These are phyloP conservation scores for Microctenopoma lineatum DNA, from an alignment of 2,797 vertebrate species.

Conservation along the genomic window DNA sequence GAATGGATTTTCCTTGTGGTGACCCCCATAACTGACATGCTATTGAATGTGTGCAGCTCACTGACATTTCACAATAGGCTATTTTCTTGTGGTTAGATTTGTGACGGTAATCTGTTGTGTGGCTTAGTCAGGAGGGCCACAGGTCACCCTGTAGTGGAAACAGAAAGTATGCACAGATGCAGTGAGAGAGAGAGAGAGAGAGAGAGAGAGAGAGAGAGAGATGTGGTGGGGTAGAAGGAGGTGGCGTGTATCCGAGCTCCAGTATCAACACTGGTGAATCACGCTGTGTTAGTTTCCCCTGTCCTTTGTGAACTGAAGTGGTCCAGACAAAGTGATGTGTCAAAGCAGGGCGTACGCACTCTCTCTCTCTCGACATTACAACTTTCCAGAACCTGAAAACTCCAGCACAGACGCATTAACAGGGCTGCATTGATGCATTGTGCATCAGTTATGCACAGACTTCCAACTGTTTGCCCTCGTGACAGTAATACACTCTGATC, in stretches of 20 bases:
- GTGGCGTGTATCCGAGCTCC: constrained; percentile 23
- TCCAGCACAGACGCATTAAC: constrained; percentile 7
- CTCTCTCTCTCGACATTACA: constrained; percentile 20
- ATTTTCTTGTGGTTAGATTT: constrained; percentile 25
- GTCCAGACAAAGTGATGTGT: constrained; percentile 64
- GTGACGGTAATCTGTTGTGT: constrained; percentile 27
- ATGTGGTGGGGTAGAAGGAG: constrained; percentile 3
- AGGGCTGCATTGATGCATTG: neutral
- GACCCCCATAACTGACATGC: constrained; percentile 6
- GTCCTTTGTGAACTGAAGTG: constrained; percentile 62
- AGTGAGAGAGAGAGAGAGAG: constrained; percentile 4
- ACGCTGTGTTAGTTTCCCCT: constrained; percentile 51
- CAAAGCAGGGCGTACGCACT: constrained; percentile 44
- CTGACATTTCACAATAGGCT: constrained; percentile 6
- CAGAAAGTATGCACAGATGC: constrained; percentile 21
- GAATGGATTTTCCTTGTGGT: constrained; percentile 6
- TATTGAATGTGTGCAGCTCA: constrained; percentile 4
- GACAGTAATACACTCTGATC: constrained; percentile 7
- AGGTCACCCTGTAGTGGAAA: constrained; percentile 25
- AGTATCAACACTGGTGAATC: constrained; percentile 60
- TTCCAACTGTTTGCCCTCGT: constrained; percentile 10
- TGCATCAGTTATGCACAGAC: constrained; percentile 22
- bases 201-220: constrained; percentile 4
- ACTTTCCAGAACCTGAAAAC: constrained; percentile 31
- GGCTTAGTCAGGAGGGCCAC: constrained; percentile 26